Percentiles rank a stretch among this genome's conserved stretches.
These are phyloP conservation scores for Platalea minor DNA, from an alignment of 2,797 vertebrate species.

Conservation along the genomic window DNA sequence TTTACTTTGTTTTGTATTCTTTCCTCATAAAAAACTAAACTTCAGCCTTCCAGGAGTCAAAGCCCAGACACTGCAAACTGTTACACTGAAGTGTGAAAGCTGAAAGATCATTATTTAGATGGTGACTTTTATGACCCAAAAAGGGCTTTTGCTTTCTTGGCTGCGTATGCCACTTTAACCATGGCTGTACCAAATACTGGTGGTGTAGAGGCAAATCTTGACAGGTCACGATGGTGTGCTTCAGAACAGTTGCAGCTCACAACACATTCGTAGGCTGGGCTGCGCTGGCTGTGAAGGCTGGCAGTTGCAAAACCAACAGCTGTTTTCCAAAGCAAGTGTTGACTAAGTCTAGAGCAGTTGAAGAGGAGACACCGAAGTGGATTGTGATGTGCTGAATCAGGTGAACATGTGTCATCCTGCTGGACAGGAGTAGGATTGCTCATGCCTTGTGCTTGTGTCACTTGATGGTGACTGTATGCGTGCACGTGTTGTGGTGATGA, in stretches of 20 bases:
- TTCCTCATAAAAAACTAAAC: neutral
- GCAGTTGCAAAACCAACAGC: neutral
- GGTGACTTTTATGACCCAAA: neutral
- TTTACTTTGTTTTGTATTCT: neutral
- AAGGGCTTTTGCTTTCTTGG: neutral
- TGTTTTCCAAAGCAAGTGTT: neutral
- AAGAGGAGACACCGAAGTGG: neutral
- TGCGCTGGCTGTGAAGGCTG: neutral
- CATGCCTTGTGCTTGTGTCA: neutral
- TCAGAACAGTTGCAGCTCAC: neutral
- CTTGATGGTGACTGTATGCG: neutral
- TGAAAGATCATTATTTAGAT: neutral
- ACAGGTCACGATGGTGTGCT: fast-evolving
- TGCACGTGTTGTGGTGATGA: neutral
- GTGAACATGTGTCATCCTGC: neutral
- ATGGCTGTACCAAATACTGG: neutral
- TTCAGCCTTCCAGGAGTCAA: neutral
- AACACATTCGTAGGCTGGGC: neutral
- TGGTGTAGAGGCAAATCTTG: neutral
- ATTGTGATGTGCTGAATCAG: constrained; percentile 1
- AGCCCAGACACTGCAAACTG: neutral
- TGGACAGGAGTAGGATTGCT: neutral
- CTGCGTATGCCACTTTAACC: neutral
- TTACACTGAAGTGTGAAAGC: neutral
- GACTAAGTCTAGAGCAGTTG: neutral